Base-by-base conservation (phyloP, 2,797 vertebrate genomes). In the Falco concolor region DNA sequence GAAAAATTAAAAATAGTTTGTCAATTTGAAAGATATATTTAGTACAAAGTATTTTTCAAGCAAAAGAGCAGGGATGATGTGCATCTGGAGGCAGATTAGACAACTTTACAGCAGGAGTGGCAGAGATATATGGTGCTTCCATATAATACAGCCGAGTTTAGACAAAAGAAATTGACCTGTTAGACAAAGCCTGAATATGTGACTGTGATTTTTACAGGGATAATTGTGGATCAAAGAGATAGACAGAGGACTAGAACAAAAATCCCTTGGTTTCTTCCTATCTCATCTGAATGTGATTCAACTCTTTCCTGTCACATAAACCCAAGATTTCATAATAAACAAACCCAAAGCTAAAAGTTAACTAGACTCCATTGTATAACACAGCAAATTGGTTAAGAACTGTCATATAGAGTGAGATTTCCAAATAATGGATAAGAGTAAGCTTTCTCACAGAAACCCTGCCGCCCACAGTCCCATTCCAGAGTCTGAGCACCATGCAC, bases 1-100 rank as follows among this genome's bases (percentile, higher is more conserved):
- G 89, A 94, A 44, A 97, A 94, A 97, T 97, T 97, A 95, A 97
- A 98, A 98, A 96, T 94, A 93, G 36, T 87, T 96, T 97, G 93
- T 96, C 91, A 92, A 94, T 91, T 95, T 97, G 94, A 97, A 96
- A 96, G 87, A 89, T 91, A 90, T 94, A 95, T 95, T 97, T 97
- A 95, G 88, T 83, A 77, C 36, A 73, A 92, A 89, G 67, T 86
- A 96, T 94, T 96, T 96, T 95, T 89, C 79, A 88, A 91, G 28
- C 47, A 79, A 91, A 95, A 90, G 63, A 93, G 34, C 30, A 57
- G 47, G 54, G 21, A 75, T 75, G 47, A 59, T 4, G 10, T 76
- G n/a, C 63, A 73, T 91, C 83, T 90, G 59, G 87, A 96, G 63
- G 47, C n/a, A 92, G 76, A 90, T 93, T 82, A 90, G 91, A 92